phyloP scores from a whole-genome alignment of 2,113 vertebrate genomes.

The Vicugna pacos region DNA sequence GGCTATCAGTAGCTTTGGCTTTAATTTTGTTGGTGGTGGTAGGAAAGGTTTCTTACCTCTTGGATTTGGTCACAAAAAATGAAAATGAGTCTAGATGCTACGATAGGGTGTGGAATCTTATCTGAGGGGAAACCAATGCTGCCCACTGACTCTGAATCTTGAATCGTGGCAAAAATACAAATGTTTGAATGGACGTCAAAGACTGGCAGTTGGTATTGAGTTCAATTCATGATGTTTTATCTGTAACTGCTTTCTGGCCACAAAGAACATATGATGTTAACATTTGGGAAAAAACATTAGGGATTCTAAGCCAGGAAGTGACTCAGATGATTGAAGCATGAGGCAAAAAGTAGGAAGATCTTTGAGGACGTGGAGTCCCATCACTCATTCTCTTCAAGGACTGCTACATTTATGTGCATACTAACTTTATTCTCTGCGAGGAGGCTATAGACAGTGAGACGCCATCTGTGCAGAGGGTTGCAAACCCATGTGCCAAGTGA shows the following conservation, averaged over 20 bases:
- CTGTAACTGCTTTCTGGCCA: slow-evolving; percentile 7
- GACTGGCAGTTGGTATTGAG: not conserved
- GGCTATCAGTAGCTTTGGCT: not conserved
- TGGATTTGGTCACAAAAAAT: not conserved
- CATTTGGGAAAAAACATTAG: not conserved
- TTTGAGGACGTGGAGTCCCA: not conserved
- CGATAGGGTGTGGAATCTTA: not conserved
- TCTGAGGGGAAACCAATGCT: not conserved
- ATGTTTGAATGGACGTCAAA: not conserved
- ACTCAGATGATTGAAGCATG: not conserved
- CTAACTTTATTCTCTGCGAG: not conserved
- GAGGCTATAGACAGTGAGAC: not conserved
- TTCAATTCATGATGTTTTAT: not conserved
- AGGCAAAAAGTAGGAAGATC: not conserved
- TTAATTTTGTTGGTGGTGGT: not conserved
- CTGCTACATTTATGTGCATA: too few species aligned
- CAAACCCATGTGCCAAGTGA: not conserved
- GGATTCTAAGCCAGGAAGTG: not conserved
- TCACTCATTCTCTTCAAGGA: not conserved
- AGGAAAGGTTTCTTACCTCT: not conserved
- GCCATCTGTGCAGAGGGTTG: not conserved
- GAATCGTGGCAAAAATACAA: not conserved
- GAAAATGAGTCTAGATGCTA: not conserved
- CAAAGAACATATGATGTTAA: not conserved
- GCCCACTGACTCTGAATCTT: not conserved